Conservation (phyloP, 2,888 invertebrate species). For the Spilosoma lubricipeda region DNA sequence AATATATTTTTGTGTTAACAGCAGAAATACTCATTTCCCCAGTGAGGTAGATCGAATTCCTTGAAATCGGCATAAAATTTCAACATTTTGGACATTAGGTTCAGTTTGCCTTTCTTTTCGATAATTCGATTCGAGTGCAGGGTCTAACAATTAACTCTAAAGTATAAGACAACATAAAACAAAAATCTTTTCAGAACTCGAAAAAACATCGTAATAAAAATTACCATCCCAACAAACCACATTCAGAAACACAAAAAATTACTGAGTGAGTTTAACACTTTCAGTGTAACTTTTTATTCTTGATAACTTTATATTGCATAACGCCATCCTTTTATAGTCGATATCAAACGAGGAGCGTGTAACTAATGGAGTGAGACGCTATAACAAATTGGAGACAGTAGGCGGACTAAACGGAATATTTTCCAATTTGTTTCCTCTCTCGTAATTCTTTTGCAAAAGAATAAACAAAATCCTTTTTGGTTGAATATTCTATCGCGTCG, state of each 20-base stretch:
- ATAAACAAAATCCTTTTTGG: slow-evolving; percentile 60
- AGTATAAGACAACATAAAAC: slow-evolving; percentile 22
- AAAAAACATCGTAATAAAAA: slow-evolving; percentile 25
- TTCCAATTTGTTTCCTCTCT: slow-evolving; percentile 62
- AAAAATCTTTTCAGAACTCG: neutral
- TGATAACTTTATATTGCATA: slow-evolving; percentile 31
- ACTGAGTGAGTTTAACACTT: slow-evolving; percentile 19
- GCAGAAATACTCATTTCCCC: too few relatives aligned
- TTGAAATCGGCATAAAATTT: too few relatives aligned
- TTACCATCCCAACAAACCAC: slow-evolving; percentile 18
- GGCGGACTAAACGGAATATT: slow-evolving; percentile 64
- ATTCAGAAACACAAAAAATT: slow-evolving; percentile 19
- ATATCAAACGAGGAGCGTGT: slow-evolving; percentile 53
- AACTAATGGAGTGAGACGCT: slow-evolving; percentile 65
- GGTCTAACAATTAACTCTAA: slow-evolving; percentile 25
- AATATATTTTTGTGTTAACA: too few relatives aligned
- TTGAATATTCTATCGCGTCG: slow-evolving; percentile 49
- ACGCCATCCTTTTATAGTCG: slow-evolving; percentile 35
- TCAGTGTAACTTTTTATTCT: slow-evolving; percentile 26
- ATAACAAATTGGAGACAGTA: slow-evolving; percentile 67
- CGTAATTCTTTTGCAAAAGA: slow-evolving; percentile 59
- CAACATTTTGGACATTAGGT: neutral
- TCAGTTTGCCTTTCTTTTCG: neutral
- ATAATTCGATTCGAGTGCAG: slow-evolving; percentile 28
- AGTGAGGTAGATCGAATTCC: too few relatives aligned